Base-by-base conservation (phyloP, 2,113 vertebrate species). In the Smithornis capensis region DNA sequence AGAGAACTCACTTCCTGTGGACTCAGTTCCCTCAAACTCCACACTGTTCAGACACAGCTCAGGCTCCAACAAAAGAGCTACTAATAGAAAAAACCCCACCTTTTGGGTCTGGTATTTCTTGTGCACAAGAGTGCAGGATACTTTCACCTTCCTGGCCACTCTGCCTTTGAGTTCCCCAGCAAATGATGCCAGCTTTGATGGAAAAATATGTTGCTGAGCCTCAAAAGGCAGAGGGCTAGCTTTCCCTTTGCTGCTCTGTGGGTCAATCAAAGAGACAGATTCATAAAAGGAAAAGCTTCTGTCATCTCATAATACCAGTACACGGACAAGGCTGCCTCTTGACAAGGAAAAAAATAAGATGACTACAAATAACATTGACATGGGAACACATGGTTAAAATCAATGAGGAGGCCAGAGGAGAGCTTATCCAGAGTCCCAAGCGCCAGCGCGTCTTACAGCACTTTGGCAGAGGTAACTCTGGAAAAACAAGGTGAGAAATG, bases 171-270 rank as follows among this genome's bases (percentile, higher is more conserved):
- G 27, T n/a, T 88, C 52, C 67, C 67, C 59, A 83, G 80, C 53
- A 89, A 59, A 22, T 44, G 71, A 91, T 80, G 57, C 40, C 87
- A 76, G 70, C 90, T 95, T 93, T 93, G 91, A 96, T 69, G 59
- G 84, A 91, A 92, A 95, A 89, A 24, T 13, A 75, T 4, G 28
- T 44, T 78, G 67, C 42, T 7, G 19, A 89, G 68, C 64, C 75
- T 83, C 81, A 71, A 44, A 87, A 95, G 83, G 55, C 56, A 14
- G 10, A 37, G 47, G 35, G 27, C 24, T 57, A 42, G 27, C 28
- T 59, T 74, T 70, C 47, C 53, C 63, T 89, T 57, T 90, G 75
- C 73, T 83, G 40, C 42, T 84, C 45, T 29, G 14, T 33, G 28
- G 80, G 80, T 92, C 88, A 87, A 25, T 89, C 82, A 83, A 60